Conservation (phyloP, 2,888 invertebrate genomes). For the Volucella inanis region DNA sequence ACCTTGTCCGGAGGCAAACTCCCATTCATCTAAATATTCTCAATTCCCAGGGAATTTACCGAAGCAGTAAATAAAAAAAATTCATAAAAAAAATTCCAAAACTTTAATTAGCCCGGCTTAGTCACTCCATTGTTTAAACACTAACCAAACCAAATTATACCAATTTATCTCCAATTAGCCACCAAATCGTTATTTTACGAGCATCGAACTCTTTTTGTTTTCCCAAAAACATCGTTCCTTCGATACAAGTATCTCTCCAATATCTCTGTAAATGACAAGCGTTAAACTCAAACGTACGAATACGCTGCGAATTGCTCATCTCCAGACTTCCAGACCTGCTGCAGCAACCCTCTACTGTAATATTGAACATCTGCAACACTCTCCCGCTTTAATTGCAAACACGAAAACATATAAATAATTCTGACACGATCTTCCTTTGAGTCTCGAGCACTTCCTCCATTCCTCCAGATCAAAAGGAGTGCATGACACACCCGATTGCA, state of each 20-base stretch:
- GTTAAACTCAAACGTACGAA: not conserved
- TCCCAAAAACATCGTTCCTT: slow-evolving; percentile 10
- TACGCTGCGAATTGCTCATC: slow-evolving; percentile 1
- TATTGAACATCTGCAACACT: slow-evolving; percentile 64
- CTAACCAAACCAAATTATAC: slow-evolving; percentile 35
- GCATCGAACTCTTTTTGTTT: slow-evolving; percentile 33
- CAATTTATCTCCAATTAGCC: slow-evolving; percentile 69
- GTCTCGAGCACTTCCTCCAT: slow-evolving; percentile 73
- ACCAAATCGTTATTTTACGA: slow-evolving; percentile 67
- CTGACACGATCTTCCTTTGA: slow-evolving; percentile 75
- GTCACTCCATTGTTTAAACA: slow-evolving; percentile 51
- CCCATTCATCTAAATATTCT: no score
- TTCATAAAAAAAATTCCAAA: slow-evolving; percentile 4
- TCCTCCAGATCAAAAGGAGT: slow-evolving; percentile 72
- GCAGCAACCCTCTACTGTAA: slow-evolving; percentile 21
- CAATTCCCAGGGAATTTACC: slow-evolving; percentile 16
- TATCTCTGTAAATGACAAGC: slow-evolving; percentile 42
- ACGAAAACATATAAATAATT: slow-evolving; percentile 73
- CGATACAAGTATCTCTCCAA: slow-evolving; percentile 29
- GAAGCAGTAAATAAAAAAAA: slow-evolving; percentile 36
- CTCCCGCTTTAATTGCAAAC: slow-evolving; percentile 68
- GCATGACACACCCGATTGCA: slow-evolving; percentile 70
- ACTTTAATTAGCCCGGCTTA: slow-evolving; percentile 49
- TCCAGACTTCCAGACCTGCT: slow-evolving; percentile 13
- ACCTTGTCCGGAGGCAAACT: no score